Conservation (phyloP, 35 echinoderm and acorn worm species). For the Apostichopus japonicus region DNA sequence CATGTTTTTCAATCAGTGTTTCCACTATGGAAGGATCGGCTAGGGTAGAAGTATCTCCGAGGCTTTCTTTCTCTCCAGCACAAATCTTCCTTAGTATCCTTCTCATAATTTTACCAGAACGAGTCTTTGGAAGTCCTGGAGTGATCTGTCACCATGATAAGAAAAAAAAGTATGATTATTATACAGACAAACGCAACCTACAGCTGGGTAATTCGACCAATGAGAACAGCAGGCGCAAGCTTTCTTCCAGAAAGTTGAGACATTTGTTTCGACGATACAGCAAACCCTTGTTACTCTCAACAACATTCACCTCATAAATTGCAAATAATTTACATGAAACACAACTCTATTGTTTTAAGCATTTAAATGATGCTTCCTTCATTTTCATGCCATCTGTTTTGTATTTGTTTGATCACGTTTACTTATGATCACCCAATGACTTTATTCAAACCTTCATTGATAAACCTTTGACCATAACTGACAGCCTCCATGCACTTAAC, state of each 20-base stretch:
- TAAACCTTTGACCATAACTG: too few species aligned
- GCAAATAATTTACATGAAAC: not conserved
- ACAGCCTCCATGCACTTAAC: too few species aligned
- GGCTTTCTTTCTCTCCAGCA: conserved; percentile 65
- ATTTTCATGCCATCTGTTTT: too few species aligned
- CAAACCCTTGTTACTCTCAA: too few species aligned
- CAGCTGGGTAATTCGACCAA: too few species aligned
- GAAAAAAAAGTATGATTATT: too few species aligned
- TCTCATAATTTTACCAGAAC: conserved; percentile 98
- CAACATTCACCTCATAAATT: too few species aligned
- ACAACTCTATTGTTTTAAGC: not conserved
- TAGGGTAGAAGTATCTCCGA: conserved; percentile 87
- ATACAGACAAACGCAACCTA: not conserved
- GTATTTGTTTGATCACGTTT: too few species aligned
- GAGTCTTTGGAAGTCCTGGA: conserved; percentile 92
- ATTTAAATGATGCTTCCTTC: not conserved
- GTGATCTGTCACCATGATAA: not conserved
- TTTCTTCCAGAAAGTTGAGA: not conserved
- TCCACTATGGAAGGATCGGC: conserved; percentile 93
- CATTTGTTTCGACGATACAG: not conserved
- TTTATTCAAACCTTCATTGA: too few species aligned
- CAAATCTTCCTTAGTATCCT: conserved; percentile 87
- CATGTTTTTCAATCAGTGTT: conserved; percentile 71
- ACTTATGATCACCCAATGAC: too few species aligned
- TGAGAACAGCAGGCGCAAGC: not conserved